Percentiles rank a stretch among this genome's conserved stretches.
Conservation (phyloP, 2,113 vertebrate genomes). For the Gambusia affinis region DNA sequence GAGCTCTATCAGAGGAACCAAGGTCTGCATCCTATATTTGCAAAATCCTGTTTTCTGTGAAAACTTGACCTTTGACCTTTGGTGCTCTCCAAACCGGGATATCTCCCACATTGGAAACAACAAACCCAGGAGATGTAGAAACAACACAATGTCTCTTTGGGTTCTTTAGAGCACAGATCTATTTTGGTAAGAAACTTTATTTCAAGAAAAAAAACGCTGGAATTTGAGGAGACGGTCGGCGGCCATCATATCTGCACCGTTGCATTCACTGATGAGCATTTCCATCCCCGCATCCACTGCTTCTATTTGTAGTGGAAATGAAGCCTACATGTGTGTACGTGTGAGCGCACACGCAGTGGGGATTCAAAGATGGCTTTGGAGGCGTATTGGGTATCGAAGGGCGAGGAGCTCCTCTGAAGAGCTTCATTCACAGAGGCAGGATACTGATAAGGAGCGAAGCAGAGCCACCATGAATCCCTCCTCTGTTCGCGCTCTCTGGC, state of each 20-base stretch:
- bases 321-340: conserved; percentile 21
- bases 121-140: too few relatives aligned
- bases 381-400: conserved; percentile 73
- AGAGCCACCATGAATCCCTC: conserved; percentile 72
- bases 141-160: not conserved
- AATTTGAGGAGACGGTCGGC: not conserved
- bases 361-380: conserved; percentile 70
- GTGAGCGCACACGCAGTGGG: conserved; percentile 14
- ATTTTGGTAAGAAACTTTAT: not conserved
- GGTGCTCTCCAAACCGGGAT: not conserved
- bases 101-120: not conserved
- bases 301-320: conserved; percentile 12
- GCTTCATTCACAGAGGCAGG: conserved; percentile 75
- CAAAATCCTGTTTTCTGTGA: not conserved
- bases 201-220: not conserved
- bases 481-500: conserved; percentile 71
- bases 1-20: not conserved
- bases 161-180: not conserved
- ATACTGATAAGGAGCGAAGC: conserved; percentile 79
- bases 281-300: not conserved
- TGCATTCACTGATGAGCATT: not conserved
- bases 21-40: not conserved
- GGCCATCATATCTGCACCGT: not conserved
- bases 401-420: conserved; percentile 71
- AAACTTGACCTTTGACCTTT: not conserved